phyloP scores from a whole-genome alignment of 2,113 vertebrate genomes.

The Nipponia nippon region DNA sequence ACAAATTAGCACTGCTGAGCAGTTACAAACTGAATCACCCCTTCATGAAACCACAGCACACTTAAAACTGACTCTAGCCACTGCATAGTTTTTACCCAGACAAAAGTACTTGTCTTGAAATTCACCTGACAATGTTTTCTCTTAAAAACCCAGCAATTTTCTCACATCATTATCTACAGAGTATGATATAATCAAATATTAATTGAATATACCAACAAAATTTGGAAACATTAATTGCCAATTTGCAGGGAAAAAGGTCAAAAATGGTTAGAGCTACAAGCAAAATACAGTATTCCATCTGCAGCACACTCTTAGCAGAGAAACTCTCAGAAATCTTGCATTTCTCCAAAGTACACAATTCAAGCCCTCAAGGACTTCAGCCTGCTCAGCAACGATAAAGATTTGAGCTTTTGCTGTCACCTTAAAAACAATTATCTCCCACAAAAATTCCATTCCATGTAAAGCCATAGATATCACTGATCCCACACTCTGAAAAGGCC shows the following conservation, averaged over 20 bases:
- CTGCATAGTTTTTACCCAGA: neutral
- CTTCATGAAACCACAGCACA: neutral
- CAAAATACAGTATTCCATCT: neutral
- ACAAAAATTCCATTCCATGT: neutral
- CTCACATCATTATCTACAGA: neutral
- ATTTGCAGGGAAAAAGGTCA: neutral
- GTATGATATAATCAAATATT: neutral
- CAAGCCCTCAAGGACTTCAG: constrained; percentile 6
- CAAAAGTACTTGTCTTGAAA: neutral
- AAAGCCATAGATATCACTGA: neutral
- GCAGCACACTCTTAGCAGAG: neutral
- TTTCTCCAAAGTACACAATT: neutral
- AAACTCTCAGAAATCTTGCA: neutral
- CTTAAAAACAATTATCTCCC: constrained; percentile 15
- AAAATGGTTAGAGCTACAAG: neutral
- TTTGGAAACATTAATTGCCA: neutral
- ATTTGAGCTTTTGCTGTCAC: neutral
- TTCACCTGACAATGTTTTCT: neutral
- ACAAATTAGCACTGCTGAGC: neutral
- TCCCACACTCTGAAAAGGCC: neutral
- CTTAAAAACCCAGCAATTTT: neutral
- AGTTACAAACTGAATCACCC: neutral
- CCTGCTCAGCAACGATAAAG: constrained; percentile 20
- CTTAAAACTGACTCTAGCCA: neutral
- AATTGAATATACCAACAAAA: neutral